Conservation (phyloP, 1,140 invertebrate species). For the Ceratina australensis region DNA sequence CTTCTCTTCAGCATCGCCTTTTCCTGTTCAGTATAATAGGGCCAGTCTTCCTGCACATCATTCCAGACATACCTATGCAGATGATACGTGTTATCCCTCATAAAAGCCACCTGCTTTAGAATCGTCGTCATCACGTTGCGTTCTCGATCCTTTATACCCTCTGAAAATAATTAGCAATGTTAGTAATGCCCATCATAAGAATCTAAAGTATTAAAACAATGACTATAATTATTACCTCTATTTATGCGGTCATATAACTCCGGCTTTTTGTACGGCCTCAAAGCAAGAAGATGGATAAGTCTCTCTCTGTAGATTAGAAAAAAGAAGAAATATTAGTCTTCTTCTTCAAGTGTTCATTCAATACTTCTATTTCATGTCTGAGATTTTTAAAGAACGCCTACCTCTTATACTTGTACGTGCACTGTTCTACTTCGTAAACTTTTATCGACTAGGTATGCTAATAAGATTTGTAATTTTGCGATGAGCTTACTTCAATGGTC, state of each 20-base stretch:
- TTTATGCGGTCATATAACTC: conserved; percentile 90
- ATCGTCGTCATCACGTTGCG: conserved; percentile 86
- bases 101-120: conserved; percentile 87
- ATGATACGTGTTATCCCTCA: conserved; percentile 93
- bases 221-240: conserved; percentile 82
- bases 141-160: conserved; percentile 92
- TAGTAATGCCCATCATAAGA: background rate
- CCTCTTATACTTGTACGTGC: no score
- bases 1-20: conserved; percentile 91
- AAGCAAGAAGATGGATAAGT: conserved; percentile 94
- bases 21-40: conserved; percentile 94
- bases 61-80: conserved; percentile 92
- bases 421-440: no score
- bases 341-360: no score
- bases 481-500: conserved; percentile 84
- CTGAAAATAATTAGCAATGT: conserved; percentile 78
- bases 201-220: no score
- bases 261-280: conserved; percentile 95
- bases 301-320: conserved; percentile 85
- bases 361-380: no score
- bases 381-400: no score
- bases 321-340: conserved; percentile 21
- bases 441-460: no score
- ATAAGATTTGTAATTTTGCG: background rate
- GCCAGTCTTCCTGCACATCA: conserved; percentile 96